Base-by-base conservation (phyloP, 2,888 invertebrate genomes). In the Cotesia congregata region DNA sequence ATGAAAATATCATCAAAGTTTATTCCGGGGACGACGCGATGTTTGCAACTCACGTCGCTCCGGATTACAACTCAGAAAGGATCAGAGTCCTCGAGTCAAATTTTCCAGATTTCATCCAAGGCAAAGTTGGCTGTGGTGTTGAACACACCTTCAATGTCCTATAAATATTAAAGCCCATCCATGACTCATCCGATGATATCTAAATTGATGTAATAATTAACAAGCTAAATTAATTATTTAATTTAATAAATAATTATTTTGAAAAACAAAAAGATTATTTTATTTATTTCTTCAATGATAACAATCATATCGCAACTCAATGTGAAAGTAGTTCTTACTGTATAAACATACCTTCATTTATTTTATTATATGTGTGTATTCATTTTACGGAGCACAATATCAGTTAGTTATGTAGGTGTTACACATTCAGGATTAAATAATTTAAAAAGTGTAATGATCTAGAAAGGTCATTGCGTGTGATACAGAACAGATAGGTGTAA, bases 11-110 rank as follows among this genome's bases (percentile, higher is more conserved):
- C 82, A 87, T 90, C 76, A 86, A 90, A 15, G 92, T 93, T n/a
- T 91, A 92, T 80, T 90, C 91, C 76, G 90, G 91, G 50, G 88
- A 90, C 65, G 77, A 90, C 1, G 92, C 92, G 82, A 90, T 90
- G 76, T 85, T 93, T 83, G 91, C 92, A 15, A 93, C 93, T 9
- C 92, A 93, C 79, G 92, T 91, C 0, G 86, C 92, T 60, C 90
- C 93, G 7, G 93, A 93, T 83, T 91, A 91, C 83, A 91, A 90
- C 80, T 90, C 91, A 67, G 90, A 91, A 68, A 89, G 91, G 73
- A 92, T 93, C 91, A 90, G 93, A 71, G 91, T 92, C 0, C 85
- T 93, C 78, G 92, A 93, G 84, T 93, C 93, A 82, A 93, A 93
- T 86, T 93, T 93, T 87, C 92, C 91, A 1, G 93, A 93, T 88